phyloP scores from a whole-genome alignment of 2,888 invertebrate species.

The Dyspetes luteomarginatus region DNA sequence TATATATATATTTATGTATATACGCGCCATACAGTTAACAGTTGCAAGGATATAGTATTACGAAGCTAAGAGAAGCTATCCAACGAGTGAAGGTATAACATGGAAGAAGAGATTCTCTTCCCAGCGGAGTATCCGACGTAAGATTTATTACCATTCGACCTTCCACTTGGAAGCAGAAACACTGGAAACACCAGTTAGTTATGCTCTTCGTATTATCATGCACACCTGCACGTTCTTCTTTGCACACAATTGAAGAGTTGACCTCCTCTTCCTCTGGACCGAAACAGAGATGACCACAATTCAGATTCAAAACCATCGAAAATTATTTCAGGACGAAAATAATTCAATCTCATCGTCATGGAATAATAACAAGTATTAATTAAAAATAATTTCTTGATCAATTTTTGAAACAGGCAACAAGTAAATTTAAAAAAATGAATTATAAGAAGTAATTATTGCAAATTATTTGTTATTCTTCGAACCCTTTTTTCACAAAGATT shows the following conservation, averaged over 20 bases:
- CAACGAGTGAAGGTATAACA: conserved; percentile 15
- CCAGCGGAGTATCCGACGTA: conserved; percentile 37
- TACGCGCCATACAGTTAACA: conserved; percentile 21
- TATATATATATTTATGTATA: conserved; percentile 12
- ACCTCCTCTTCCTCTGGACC: background rate
- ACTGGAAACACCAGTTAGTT: background rate
- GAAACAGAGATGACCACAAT: no score
- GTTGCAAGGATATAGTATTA: conserved; percentile 22
- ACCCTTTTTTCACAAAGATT: no score
- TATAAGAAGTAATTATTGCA: no score
- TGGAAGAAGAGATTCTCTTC: conserved; percentile 50
- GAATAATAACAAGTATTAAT: no score
- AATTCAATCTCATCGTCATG: no score
- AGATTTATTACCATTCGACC: conserved; percentile 60
- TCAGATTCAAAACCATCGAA: no score
- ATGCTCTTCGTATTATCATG: background rate
- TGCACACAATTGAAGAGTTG: background rate
- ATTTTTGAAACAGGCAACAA: no score
- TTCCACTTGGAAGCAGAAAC: conserved; percentile 48
- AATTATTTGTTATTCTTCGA: no score
- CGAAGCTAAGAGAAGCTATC: background rate
- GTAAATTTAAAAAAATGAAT: no score
- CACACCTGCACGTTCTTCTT: background rate
- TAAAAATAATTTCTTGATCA: no score
- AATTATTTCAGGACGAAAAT: no score